Percentiles rank a stretch among this genome's conserved stretches.
phyloP scores from a whole-genome alignment of 2,113 vertebrate species.

The Mystacornis crossleyi region DNA sequence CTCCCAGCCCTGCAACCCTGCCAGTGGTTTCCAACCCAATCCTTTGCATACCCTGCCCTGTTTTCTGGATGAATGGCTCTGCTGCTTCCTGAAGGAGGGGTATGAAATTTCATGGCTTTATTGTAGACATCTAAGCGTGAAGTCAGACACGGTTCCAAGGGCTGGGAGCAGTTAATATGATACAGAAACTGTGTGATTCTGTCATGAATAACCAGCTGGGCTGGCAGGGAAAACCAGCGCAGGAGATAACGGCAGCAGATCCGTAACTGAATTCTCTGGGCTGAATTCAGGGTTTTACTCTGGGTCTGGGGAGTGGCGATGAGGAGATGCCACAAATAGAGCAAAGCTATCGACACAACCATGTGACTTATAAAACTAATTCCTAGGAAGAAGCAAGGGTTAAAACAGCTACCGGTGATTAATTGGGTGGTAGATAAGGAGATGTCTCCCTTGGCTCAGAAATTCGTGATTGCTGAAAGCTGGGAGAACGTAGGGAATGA shows the following conservation, averaged over 20 bases:
- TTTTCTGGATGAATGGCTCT: slow-evolving; percentile 12
- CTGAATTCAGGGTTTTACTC: background rate
- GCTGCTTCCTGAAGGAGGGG: slow-evolving; percentile 29
- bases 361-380: rapidly evolving
- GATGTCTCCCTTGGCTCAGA: background rate
- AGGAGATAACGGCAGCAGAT: slow-evolving; percentile 30
- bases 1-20: background rate
- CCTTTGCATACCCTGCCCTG: background rate
- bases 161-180: background rate
- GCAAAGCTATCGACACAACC: background rate
- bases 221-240: slow-evolving; percentile 28
- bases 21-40: background rate
- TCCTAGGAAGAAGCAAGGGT: background rate
- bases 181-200: slow-evolving; percentile 27
- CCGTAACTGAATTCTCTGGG: background rate
- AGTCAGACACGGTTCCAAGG: slow-evolving; percentile 19
- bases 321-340: background rate
- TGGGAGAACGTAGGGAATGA: background rate
- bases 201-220: slow-evolving; percentile 11
- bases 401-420: background rate
- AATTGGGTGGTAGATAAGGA: background rate
- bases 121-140: background rate
- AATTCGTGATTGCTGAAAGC: background rate
- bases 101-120: slow-evolving; percentile 28
- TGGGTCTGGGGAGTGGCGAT: background rate